Conservation (phyloP, 1,140 invertebrate genomes). For the Dufourea novaeangliae region DNA sequence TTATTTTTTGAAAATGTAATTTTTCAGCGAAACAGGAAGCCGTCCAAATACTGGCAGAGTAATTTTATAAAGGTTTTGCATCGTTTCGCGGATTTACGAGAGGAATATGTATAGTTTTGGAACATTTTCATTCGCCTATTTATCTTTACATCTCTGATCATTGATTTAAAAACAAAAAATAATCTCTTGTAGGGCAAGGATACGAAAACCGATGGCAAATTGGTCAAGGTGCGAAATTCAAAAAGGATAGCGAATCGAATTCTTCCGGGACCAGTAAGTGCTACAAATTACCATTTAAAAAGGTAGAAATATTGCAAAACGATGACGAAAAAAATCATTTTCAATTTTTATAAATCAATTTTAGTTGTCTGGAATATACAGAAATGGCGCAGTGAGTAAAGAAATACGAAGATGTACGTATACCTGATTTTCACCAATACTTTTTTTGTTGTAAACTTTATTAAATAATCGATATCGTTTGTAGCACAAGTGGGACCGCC, state of each 20-base stretch:
- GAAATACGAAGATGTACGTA: slow-evolving; percentile 28
- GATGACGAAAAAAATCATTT: too few relatives aligned
- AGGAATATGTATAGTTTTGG: slow-evolving; percentile 27
- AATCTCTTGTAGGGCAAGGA: slow-evolving; percentile 8
- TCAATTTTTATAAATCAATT: neutral
- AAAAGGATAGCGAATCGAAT: neutral
- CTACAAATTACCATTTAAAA: fast-evolving
- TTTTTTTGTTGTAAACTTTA: neutral
- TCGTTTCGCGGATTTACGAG: neutral
- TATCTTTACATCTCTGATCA: neutral
- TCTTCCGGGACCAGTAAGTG: slow-evolving; percentile 15
- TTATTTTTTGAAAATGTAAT: neutral
- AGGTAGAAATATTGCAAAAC: neutral
- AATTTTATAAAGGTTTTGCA: slow-evolving; percentile 25
- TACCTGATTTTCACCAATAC: too few relatives aligned
- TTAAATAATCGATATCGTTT: neutral
- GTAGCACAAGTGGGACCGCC: neutral
- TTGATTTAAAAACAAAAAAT: neutral
- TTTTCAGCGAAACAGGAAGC: slow-evolving; percentile 10
- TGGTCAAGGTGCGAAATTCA: neutral
- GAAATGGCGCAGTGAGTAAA: slow-evolving; percentile 24
- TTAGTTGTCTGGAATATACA: slow-evolving; percentile 29
- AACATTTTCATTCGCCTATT: neutral
- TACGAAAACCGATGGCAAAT: slow-evolving; percentile 17
- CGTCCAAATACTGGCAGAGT: neutral